Conservation (phyloP, 2,113 vertebrate species). For the Hypanus sabinus region DNA sequence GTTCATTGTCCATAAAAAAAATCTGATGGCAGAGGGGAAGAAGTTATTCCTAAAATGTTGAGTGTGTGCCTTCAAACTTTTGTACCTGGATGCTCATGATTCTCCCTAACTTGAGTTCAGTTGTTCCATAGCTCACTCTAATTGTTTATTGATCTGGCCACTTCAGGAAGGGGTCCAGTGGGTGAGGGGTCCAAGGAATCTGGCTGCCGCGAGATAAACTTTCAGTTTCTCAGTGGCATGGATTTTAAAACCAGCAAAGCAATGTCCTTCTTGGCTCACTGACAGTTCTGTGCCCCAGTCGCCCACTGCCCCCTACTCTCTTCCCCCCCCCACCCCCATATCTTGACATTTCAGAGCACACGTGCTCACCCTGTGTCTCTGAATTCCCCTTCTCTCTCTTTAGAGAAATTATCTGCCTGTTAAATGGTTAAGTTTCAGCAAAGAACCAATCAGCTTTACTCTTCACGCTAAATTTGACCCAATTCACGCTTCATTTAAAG, state of each 20-base stretch:
- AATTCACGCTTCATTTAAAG: slow-evolving; percentile 27
- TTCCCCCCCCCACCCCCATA: no score
- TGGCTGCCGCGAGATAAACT: neutral
- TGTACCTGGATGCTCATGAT: neutral
- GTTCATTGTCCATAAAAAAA: no score
- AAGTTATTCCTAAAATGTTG: no score
- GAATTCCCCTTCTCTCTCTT: neutral
- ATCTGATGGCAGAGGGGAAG: no score
- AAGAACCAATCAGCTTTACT: neutral
- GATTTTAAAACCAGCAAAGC: slow-evolving; percentile 1
- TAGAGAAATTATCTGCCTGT: neutral
- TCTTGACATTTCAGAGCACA: neutral
- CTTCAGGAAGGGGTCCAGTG: neutral
- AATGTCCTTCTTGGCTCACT: neutral
- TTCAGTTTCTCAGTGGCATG: neutral
- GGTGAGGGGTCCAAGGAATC: no score
- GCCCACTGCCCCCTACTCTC: neutral
- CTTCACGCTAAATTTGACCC: slow-evolving; percentile 19
- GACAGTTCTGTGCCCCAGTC: neutral
- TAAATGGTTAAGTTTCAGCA: slow-evolving; percentile 26
- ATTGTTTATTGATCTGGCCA: slow-evolving; percentile 5
- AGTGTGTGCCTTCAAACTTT: no score
- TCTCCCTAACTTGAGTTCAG: neutral
- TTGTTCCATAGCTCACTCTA: neutral
- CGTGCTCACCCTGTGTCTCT: neutral